phyloP scores from a whole-genome alignment of 2,797 vertebrate genomes.

The Ambastaia sidthimunki region DNA sequence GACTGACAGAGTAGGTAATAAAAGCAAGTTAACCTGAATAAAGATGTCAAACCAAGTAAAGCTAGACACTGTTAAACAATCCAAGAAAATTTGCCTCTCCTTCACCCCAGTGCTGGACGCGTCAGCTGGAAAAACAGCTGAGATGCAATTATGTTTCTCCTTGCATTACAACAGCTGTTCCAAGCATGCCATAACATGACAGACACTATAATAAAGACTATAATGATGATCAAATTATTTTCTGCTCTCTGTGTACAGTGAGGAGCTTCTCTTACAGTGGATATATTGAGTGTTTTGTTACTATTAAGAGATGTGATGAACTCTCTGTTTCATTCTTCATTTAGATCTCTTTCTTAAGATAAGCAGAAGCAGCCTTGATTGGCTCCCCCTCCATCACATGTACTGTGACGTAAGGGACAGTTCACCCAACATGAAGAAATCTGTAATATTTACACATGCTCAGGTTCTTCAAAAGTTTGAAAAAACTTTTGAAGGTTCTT shows the following conservation, averaged over 20 bases:
- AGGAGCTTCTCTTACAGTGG: conserved; percentile 10
- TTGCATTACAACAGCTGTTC: conserved; percentile 40
- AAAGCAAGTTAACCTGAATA: neutral
- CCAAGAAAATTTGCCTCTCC: conserved; percentile 23
- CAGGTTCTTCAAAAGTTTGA: too few species aligned
- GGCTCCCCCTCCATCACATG: neutral
- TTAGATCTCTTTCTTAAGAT: neutral
- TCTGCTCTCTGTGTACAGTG: conserved; percentile 9
- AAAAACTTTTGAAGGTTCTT: too few species aligned
- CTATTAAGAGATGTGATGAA: neutral
- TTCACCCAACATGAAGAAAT: neutral
- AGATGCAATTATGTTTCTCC: conserved; percentile 29
- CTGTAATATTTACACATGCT: too few species aligned
- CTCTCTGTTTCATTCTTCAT: neutral
- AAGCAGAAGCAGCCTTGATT: neutral
- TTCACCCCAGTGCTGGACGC: conserved; percentile 5
- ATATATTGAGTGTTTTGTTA: neutral
- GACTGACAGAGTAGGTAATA: conserved; percentile 9
- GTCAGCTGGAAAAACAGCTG: conserved; percentile 43
- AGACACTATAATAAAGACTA: conserved; percentile 24
- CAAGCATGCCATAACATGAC: conserved; percentile 56
- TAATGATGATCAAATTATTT: conserved; percentile 53
- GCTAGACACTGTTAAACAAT: conserved; percentile 3
- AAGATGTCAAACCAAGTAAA: conserved; percentile 3
- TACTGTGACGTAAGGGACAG: conserved; percentile 29